These are phyloP conservation scores for Acholoe squamosa DNA, from an alignment of 2,888 invertebrate genomes.

Conservation along the genomic window DNA sequence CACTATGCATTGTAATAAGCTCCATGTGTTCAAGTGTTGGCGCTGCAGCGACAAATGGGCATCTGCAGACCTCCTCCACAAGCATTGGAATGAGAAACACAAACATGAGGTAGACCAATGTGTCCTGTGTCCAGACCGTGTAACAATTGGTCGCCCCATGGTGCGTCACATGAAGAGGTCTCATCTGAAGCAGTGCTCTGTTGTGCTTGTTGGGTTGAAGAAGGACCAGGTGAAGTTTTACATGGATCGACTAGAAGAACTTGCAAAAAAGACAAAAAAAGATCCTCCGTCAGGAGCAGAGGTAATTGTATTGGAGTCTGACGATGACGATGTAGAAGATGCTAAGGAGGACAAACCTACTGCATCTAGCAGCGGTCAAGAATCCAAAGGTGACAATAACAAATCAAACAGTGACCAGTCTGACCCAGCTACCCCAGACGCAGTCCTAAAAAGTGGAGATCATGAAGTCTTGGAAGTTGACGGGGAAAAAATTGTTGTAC, in stretches of 20 bases:
- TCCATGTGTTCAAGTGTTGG: conserved; percentile 64
- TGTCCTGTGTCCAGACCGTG: conserved; percentile 49
- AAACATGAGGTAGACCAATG: conserved; percentile 58
- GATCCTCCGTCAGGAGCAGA: neutral
- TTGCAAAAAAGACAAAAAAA: neutral
- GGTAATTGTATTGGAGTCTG: conserved; percentile 17
- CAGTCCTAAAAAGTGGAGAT: conserved; percentile 23
- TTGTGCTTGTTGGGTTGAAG: conserved; percentile 71
- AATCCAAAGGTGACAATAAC: neutral
- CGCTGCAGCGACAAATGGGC: conserved; percentile 63
- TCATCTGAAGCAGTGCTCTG: conserved; percentile 76
- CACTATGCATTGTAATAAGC: conserved; percentile 62
- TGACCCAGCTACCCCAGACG: neutral
- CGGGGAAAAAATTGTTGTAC: conserved; percentile 63
- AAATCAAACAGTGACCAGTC: neutral
- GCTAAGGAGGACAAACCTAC: neutral
- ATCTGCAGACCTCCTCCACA: conserved; percentile 56
- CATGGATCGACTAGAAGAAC: neutral
- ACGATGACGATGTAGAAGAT: conserved; percentile 25
- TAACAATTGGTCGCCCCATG: conserved; percentile 62
- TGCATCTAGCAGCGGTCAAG: neutral
- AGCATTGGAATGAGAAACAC: conserved; percentile 62
- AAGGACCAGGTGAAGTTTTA: conserved; percentile 47
- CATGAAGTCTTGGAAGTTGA: conserved; percentile 63
- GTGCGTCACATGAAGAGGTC: conserved; percentile 66